These are phyloP conservation scores for Baronia brevicornis DNA, from an alignment of 2,888 invertebrate species.

Conservation along the genomic window DNA sequence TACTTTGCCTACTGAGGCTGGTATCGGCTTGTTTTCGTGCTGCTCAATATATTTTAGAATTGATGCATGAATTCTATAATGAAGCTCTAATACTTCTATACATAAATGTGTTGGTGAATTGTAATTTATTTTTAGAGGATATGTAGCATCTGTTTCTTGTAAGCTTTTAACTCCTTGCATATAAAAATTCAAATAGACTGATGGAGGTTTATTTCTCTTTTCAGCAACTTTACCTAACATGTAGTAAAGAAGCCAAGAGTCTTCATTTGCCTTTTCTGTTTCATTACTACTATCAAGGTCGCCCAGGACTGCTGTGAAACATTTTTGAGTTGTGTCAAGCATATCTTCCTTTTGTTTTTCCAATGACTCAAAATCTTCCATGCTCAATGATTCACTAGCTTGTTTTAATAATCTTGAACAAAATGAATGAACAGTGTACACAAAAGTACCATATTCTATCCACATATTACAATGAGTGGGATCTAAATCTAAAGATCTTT, in stretches of 20 bases:
- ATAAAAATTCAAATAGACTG: conserved; percentile 86
- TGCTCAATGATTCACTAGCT: conserved; percentile 83
- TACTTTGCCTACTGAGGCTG: conserved; percentile 74
- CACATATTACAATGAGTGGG: conserved; percentile 84
- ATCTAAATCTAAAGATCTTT: conserved; percentile 84
- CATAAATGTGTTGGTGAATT: conserved; percentile 87
- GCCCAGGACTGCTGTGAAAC: conserved; percentile 83
- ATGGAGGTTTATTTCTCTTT: conserved; percentile 85
- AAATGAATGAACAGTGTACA: conserved; percentile 92
- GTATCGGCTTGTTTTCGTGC: conserved; percentile 81
- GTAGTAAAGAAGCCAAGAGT: conserved; percentile 94
- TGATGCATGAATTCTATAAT: conserved; percentile 90
- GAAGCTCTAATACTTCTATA: conserved; percentile 91
- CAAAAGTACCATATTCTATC: conserved; percentile 94
- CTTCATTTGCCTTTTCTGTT: conserved; percentile 80
- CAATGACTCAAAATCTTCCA: conserved; percentile 83
- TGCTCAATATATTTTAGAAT: conserved; percentile 90
- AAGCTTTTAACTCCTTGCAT: conserved; percentile 85
- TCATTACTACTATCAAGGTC: conserved; percentile 72
- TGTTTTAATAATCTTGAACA: conserved; percentile 90
- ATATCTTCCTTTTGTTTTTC: conserved; percentile 87
- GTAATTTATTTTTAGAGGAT: conserved; percentile 91
- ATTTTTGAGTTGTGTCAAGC: conserved; percentile 84
- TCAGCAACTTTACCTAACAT: conserved; percentile 97
- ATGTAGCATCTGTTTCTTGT: conserved; percentile 86